These are phyloP conservation scores for Acronicta leporina DNA, from an alignment of 2,888 invertebrate genomes.

Conservation along the genomic window DNA sequence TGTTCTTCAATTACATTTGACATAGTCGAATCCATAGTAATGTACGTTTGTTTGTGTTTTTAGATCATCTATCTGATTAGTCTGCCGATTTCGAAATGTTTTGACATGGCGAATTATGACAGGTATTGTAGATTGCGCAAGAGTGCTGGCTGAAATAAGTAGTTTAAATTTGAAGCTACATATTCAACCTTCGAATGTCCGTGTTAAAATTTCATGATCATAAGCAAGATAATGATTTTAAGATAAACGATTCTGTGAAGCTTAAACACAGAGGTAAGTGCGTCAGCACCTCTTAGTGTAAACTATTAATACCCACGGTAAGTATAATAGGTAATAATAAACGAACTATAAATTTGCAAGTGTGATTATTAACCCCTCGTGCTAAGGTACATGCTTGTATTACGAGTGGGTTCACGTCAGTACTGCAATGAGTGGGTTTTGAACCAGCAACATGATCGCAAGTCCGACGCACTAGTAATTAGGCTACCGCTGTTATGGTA, in stretches of 20 bases:
- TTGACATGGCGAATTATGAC: constrained; percentile 60
- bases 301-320: background rate
- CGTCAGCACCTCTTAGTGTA: constrained; percentile 36
- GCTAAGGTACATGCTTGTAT: too few species aligned
- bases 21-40: constrained; percentile 69
- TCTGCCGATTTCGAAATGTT: constrained; percentile 65
- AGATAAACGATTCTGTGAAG: constrained; percentile 43
- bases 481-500: too few species aligned
- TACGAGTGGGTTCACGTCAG: too few species aligned
- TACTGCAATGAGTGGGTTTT: too few species aligned
- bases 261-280: constrained; percentile 15
- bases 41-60: constrained; percentile 69
- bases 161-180: constrained; percentile 24
- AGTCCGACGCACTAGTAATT: too few species aligned
- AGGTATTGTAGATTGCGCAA: constrained; percentile 48
- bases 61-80: constrained; percentile 75
- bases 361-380: too few species aligned
- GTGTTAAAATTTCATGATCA: constrained; percentile 40
- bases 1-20: constrained; percentile 85
- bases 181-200: constrained; percentile 41
- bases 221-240: constrained; percentile 31
- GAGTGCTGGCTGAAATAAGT: constrained; percentile 28
- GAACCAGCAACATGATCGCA: too few species aligned
- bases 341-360: too few species aligned
- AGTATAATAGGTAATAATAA: too few species aligned